Conservation (phyloP, 2,113 vertebrate genomes). For the Calyptomena viridis region DNA sequence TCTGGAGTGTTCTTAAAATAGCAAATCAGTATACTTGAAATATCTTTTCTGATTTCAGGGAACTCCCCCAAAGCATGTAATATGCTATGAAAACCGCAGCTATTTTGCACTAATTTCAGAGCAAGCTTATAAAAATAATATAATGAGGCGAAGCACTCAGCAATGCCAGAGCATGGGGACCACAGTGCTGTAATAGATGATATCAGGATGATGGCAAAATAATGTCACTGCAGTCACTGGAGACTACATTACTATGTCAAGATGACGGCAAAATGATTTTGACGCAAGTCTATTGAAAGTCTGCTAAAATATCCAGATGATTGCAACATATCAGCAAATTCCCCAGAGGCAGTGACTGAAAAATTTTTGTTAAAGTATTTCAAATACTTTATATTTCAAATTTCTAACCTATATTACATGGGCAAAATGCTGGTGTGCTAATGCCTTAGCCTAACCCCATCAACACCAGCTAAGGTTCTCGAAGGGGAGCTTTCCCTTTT, state of each 20-base stretch:
- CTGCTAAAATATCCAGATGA: conserved; percentile 62
- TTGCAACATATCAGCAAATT: conserved; percentile 42
- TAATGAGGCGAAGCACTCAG: conserved; percentile 44
- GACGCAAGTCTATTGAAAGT: conserved; percentile 52
- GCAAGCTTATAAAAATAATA: conserved; percentile 33
- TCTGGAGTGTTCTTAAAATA: conserved; percentile 60
- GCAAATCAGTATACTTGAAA: conserved; percentile 22
- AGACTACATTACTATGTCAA: conserved; percentile 67
- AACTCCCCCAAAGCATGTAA: not conserved
- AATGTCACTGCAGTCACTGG: conserved; percentile 63
- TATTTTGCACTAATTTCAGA: conserved; percentile 27
- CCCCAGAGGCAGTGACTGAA: not conserved
- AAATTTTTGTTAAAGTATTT: conserved; percentile 32
- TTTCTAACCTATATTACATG: not conserved
- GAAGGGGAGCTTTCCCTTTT: not conserved
- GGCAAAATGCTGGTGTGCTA: not conserved
- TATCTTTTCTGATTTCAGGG: conserved; percentile 39
- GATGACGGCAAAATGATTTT: conserved; percentile 65
- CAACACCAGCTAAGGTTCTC: not conserved
- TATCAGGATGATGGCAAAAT: conserved; percentile 68
- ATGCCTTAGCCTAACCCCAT: not conserved
- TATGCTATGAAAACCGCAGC: not conserved
- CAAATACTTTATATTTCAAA: not conserved
- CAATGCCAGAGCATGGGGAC: conserved; percentile 60
- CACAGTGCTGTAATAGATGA: conserved; percentile 49